Conservation (phyloP, 1,140 invertebrate species). For the Drosophila navojoa region DNA sequence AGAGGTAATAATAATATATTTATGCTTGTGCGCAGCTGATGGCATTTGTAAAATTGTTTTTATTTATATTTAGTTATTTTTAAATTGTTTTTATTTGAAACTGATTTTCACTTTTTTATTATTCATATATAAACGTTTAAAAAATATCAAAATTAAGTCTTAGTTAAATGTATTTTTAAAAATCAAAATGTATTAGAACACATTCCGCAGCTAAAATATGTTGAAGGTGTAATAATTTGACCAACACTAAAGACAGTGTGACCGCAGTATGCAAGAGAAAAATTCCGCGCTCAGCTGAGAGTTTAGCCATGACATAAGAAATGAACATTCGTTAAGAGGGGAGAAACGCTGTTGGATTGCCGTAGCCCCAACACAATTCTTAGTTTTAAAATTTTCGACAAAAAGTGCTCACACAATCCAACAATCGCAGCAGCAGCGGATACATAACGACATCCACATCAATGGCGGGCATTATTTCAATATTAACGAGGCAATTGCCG, state of each 20-base stretch:
- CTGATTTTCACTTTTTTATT: too few relatives aligned
- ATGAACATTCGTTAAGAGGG: constrained; percentile 47
- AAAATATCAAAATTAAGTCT: too few relatives aligned
- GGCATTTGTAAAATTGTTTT: too few relatives aligned
- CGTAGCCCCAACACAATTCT: constrained; percentile 51
- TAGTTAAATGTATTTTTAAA: background rate
- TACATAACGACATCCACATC: constrained; percentile 39
- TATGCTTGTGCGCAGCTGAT: too few relatives aligned
- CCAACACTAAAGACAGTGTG: constrained; percentile 31
- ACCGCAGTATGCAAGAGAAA: constrained; percentile 9
- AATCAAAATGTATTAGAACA: background rate
- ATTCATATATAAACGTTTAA: too few relatives aligned
- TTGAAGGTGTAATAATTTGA: background rate
- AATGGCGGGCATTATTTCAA: constrained; percentile 78
- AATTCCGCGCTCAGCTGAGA: constrained; percentile 28
- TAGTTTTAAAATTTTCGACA: constrained; percentile 47
- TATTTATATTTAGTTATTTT: too few relatives aligned
- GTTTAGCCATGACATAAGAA: constrained; percentile 45
- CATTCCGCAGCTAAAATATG: too few relatives aligned
- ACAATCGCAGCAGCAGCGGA: constrained; percentile 22
- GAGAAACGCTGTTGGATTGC: constrained; percentile 63
- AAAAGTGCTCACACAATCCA: constrained; percentile 51
- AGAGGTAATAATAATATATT: too few relatives aligned
- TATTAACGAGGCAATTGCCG: constrained; percentile 74
- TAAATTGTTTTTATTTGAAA: too few relatives aligned